These are phyloP conservation scores for Zapus hudsonius DNA, from an alignment of 2,113 vertebrate species.

Conservation along the genomic window DNA sequence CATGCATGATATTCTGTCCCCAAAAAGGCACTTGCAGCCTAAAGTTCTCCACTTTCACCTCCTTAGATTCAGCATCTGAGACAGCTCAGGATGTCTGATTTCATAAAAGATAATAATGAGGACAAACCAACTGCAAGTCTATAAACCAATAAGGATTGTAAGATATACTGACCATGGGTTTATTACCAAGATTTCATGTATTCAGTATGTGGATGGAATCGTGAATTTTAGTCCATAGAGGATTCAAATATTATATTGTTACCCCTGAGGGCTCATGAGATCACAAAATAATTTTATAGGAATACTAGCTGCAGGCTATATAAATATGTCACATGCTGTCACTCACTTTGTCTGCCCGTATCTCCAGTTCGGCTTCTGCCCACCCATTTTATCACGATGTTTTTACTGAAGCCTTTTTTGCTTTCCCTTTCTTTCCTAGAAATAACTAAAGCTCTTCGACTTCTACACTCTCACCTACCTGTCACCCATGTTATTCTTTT, in stretches of 20 bases:
- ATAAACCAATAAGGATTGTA: conserved; percentile 79
- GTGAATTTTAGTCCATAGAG: conserved; percentile 32
- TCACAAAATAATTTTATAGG: conserved; percentile 58
- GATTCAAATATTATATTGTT: conserved; percentile 65
- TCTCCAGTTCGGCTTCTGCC: conserved; percentile 18
- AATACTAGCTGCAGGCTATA: not conserved
- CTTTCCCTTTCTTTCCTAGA: conserved; percentile 21
- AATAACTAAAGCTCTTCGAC: not conserved
- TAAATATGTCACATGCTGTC: conserved; percentile 42
- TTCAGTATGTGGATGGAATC: conserved; percentile 66
- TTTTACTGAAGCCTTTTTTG: conserved; percentile 21
- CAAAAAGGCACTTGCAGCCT: conserved; percentile 50
- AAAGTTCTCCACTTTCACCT: conserved; percentile 71
- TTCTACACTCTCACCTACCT: not conserved
- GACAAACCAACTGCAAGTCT: conserved; percentile 74
- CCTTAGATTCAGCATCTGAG: conserved; percentile 38
- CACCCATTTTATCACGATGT: not conserved
- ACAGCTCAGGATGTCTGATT: conserved; percentile 64
- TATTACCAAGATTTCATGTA: conserved; percentile 47
- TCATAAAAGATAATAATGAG: conserved; percentile 76
- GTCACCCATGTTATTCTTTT: not conserved
- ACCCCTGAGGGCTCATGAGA: conserved; percentile 28
- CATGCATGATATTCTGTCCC: conserved; percentile 58
- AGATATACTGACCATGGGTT: conserved; percentile 59
- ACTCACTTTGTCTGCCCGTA: not conserved